These are phyloP conservation scores for Ecliptopera silaceata DNA, from an alignment of 2,888 invertebrate species.

Conservation along the genomic window DNA sequence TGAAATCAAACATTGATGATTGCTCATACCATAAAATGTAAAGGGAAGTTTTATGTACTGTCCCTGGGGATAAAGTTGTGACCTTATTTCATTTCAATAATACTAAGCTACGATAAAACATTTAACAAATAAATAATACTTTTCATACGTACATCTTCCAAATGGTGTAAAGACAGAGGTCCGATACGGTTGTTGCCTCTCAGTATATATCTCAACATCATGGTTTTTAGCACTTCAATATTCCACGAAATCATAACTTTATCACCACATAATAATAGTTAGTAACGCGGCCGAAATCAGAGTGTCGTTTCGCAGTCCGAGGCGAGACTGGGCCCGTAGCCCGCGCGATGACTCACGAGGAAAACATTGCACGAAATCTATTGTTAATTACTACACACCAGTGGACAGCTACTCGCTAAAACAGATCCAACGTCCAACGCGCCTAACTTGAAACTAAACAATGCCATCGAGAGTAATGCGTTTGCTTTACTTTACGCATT, in stretches of 20 bases:
- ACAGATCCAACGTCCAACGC: conserved; percentile 47
- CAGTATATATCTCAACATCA: conserved; percentile 61
- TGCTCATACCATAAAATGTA: too few species aligned
- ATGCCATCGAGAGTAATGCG: conserved; percentile 53
- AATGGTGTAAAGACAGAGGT: conserved; percentile 42
- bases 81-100: too few species aligned
- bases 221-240: conserved; percentile 48
- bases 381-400: conserved; percentile 64
- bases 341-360: conserved; percentile 65
- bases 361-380: conserved; percentile 68
- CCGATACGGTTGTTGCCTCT: conserved; percentile 58
- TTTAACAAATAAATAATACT: not conserved
- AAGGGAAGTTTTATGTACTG: too few species aligned
- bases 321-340: conserved; percentile 40
- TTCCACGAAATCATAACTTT: conserved; percentile 57
- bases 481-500: conserved; percentile 31
- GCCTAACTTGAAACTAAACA: conserved; percentile 49
- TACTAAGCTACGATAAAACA: too few species aligned
- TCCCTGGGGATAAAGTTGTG: too few species aligned
- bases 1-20: too few species aligned
- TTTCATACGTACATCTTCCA: conserved; percentile 22
- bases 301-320: conserved; percentile 16
- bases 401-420: conserved; percentile 58
- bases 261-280: conserved; percentile 23
- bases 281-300: conserved; percentile 16